Base-by-base conservation (phyloP, 2,888 invertebrate species). In the Eumerus sabulonum region DNA sequence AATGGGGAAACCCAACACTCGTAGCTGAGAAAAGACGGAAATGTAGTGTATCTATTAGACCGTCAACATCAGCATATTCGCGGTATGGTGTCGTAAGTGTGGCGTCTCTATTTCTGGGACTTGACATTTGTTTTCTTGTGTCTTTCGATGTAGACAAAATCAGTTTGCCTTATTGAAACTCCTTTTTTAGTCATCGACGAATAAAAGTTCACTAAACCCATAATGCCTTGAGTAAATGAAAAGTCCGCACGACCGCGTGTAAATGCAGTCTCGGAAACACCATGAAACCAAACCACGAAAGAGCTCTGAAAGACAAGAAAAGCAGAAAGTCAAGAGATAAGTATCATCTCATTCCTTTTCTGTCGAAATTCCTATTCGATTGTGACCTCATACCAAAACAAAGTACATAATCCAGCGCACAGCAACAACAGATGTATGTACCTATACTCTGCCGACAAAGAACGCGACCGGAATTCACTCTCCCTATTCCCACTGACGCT, bases 391-490 rank as follows among this genome's bases (percentile, higher is more conserved):
- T 11, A 9, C 16, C 13, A 40, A 64, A 59, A 51, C 45, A 64
- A 71, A 72, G 51, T 35, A n/a, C n/a, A n/a, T n/a, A 57, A 51
- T 17, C 12, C 36, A 16, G 45, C 17, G 9, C 1, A 18, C 9
- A 9, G 5, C 35, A 11, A 35, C 19, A 9, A 13, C 2, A 50
- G n/a, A n/a, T n/a, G n/a, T n/a, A n/a, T n/a, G n/a, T 17, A 13
- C 17, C 36, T 4, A 27, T n/a, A n/a, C n/a, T n/a, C 27, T 7
- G 7, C 27, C 27, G 47, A 19, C 17, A 42, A 60, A 63, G 14
- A 68, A 68, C 38, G 53, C 53, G 70, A 62, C 54, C 42, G 50
- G 44, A 63, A 63, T 51, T 63, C 54, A 42, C 17, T 57, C 51
- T n/a, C n/a, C n/a, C n/a, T n/a, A n/a, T n/a, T n/a, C 27, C 27